phyloP scores from a whole-genome alignment of 2,797 vertebrate species.

The Clarias pachynema region DNA sequence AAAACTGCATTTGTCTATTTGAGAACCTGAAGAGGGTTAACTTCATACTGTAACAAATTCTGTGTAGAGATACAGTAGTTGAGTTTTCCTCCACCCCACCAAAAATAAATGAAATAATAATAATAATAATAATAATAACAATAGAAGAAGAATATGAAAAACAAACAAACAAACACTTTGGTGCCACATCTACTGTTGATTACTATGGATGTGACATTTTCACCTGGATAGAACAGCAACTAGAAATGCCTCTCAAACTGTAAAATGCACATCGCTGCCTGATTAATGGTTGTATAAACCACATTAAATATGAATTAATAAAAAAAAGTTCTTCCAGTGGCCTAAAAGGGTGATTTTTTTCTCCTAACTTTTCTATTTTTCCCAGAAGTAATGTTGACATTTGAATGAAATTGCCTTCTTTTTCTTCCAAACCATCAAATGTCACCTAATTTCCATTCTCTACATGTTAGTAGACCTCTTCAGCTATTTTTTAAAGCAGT shows the following conservation, averaged over 20 bases:
- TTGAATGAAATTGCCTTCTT: background rate
- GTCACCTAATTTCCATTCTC: background rate
- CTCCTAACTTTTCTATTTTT: background rate
- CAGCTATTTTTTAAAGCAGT: background rate
- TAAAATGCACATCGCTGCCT: background rate
- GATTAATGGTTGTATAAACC: background rate
- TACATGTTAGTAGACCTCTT: background rate
- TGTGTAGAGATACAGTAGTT: background rate
- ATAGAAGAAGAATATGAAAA: too few relatives aligned
- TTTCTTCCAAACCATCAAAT: constrained; percentile 7
- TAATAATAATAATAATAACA: too few relatives aligned
- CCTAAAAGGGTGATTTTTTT: too few relatives aligned
- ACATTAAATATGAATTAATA: background rate
- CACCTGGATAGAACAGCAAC: background rate
- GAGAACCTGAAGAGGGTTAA: background rate
- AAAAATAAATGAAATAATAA: too few relatives aligned
- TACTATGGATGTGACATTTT: background rate
- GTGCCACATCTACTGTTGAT: background rate
- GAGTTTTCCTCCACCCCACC: too few relatives aligned
- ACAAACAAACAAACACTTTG: background rate
- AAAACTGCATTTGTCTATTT: too few relatives aligned
- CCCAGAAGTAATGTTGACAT: background rate
- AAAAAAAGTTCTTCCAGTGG: background rate
- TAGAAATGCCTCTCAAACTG: background rate
- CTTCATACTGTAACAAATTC: background rate